A percentile compares a stretch with the other conserved stretches of the same genome.
Conservation (phyloP, 2,797 vertebrate species). For the Pelobates cultripes region DNA sequence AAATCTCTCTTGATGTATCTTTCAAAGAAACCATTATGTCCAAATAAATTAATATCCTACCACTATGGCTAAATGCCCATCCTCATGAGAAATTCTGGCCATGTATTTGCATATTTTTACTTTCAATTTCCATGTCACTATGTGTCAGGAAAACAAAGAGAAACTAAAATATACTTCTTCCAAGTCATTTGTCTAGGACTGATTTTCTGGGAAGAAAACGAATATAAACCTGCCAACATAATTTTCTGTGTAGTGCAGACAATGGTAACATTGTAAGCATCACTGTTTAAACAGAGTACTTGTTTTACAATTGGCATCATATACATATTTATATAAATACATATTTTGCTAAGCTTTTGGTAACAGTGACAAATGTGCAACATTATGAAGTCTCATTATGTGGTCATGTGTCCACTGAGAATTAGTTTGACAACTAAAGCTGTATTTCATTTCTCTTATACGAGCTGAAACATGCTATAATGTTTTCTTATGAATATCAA, state of each 20-base stretch:
- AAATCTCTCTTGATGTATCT: neutral
- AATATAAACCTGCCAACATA: constrained; percentile 43
- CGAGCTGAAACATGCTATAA: constrained; percentile 5
- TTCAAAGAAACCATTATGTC: neutral
- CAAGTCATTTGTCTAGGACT: constrained; percentile 33
- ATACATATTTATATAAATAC: constrained; percentile 42
- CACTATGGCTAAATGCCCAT: constrained; percentile 4
- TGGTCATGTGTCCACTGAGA: constrained; percentile 23
- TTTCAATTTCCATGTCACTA: constrained; percentile 15
- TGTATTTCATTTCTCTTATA: constrained; percentile 30
- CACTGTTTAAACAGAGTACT: constrained; percentile 30
- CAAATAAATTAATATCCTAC: constrained; percentile 4
- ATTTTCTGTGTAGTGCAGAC: constrained; percentile 40
- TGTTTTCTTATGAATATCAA: constrained; percentile 17
- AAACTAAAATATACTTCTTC: constrained; percentile 34
- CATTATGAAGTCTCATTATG: constrained; percentile 47
- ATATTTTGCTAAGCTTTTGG: constrained; percentile 32
- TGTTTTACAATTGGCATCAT: constrained; percentile 36
- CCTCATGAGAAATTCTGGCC: constrained; percentile 14
- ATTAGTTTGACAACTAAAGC: constrained; percentile 40
- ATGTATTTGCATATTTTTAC: constrained; percentile 36
- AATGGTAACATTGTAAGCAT: constrained; percentile 36
- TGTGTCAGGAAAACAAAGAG: constrained; percentile 36
- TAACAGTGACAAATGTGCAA: constrained; percentile 44
- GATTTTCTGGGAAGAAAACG: constrained; percentile 47